Conservation (phyloP, 1,140 invertebrate genomes). For the Onthophagus taurus region DNA sequence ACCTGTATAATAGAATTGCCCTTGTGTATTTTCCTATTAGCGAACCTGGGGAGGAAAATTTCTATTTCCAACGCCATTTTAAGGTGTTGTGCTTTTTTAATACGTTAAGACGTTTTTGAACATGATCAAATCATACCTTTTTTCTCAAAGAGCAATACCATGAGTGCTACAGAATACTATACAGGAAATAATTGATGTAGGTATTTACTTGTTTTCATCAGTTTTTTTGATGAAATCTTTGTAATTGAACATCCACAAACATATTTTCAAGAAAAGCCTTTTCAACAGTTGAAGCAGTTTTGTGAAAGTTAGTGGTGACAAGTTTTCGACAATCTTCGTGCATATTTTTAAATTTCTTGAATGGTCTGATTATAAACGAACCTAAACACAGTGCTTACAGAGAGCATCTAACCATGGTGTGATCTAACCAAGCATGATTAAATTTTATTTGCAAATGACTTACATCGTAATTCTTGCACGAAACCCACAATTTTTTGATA, state of each 20-base stretch:
- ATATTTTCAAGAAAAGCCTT: slow-evolving; percentile 24
- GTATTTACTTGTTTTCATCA: slow-evolving; percentile 14
- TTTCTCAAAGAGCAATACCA: slow-evolving; percentile 25
- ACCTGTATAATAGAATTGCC: no score
- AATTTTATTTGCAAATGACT: slow-evolving; percentile 13
- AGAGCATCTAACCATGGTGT: slow-evolving; percentile 9
- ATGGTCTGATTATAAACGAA: slow-evolving; percentile 15
- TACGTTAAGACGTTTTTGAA: no score
- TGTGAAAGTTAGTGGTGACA: slow-evolving; percentile 15
- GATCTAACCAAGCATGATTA: slow-evolving; percentile 3
- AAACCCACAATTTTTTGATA: slow-evolving; percentile 1
- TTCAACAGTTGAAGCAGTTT: slow-evolving; percentile 16
- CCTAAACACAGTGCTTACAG: slow-evolving; percentile 11
- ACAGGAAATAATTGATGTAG: slow-evolving; percentile 24
- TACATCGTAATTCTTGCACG: slow-evolving; percentile 3
- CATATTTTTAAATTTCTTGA: slow-evolving; percentile 23
- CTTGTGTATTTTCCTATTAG: no score
- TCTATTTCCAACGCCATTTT: no score
- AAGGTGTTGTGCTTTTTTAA: no score
- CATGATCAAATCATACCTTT: no score
- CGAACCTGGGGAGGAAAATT: no score
- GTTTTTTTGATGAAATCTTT: slow-evolving; percentile 15
- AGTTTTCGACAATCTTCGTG: slow-evolving; percentile 20
- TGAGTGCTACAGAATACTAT: slow-evolving; percentile 26
- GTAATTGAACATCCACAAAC: slow-evolving; percentile 18